phyloP scores from a whole-genome alignment of 2,888 invertebrate species.

The Acanthosepion lycidas region DNA sequence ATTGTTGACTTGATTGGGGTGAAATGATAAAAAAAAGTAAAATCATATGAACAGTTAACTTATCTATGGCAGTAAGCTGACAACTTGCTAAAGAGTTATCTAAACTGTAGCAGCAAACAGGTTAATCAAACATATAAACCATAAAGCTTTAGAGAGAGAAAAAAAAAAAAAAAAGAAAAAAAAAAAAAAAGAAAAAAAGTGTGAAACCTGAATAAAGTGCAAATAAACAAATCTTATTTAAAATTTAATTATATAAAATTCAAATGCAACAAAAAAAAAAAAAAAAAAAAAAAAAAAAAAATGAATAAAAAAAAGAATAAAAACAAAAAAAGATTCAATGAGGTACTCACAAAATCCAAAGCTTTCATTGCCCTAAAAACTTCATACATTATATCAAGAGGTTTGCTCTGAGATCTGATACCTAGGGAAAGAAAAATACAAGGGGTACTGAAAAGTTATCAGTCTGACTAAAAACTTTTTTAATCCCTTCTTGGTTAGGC shows the following conservation, averaged over 20 bases:
- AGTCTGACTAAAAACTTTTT: too few species aligned
- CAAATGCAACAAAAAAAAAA: neutral
- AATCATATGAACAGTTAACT: too few species aligned
- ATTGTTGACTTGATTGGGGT: too few species aligned
- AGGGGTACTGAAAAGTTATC: too few species aligned
- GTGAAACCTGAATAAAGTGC: neutral
- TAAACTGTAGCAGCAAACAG: too few species aligned
- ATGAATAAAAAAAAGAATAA: neutral
- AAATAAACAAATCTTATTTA: neutral
- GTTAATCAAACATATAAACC: neutral
- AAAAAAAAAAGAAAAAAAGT: neutral
- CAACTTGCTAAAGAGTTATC: too few species aligned
- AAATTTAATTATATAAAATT: neutral
- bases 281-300: neutral
- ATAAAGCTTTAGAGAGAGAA: neutral
- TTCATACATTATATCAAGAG: constrained; percentile 99
- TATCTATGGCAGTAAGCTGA: too few species aligned
- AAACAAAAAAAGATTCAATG: neutral
- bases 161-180: too few species aligned
- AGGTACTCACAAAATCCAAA: constrained; percentile 85
- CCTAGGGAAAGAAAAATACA: constrained; percentile 67
- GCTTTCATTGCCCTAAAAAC: constrained; percentile 99
- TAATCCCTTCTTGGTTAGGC: neutral
- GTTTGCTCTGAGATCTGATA: constrained; percentile 98
- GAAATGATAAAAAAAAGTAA: too few species aligned